These are phyloP conservation scores for Octodonta nipae DNA, from an alignment of 2,888 invertebrate species.

Conservation along the genomic window DNA sequence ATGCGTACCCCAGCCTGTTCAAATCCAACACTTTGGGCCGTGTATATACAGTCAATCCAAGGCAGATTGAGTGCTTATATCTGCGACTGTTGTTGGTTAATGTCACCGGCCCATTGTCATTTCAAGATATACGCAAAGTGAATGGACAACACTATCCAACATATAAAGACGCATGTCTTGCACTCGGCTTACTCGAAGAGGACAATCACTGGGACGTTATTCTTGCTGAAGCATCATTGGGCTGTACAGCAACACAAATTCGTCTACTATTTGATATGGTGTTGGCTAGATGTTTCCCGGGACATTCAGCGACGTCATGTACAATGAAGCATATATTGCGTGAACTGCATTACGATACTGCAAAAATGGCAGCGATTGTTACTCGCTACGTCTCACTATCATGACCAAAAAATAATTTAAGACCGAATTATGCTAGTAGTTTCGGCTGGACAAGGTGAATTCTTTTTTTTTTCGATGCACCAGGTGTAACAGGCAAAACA, in stretches of 20 bases:
- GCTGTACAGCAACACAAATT: conserved; percentile 2
- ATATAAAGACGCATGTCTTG: conserved; percentile 24
- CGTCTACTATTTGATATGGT: conserved; percentile 4
- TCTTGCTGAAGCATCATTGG: conserved; percentile 13
- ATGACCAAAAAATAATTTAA: conserved; percentile 3
- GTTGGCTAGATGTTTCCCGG: background rate
- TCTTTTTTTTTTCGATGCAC: conserved; percentile 3
- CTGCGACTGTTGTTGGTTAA: conserved; percentile 22
- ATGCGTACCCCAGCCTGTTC: background rate
- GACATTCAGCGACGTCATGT: background rate
- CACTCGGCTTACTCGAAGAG: conserved; percentile 19
- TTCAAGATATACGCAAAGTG: conserved; percentile 25
- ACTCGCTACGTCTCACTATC: conserved; percentile 5
- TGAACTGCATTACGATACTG: conserved; percentile 5
- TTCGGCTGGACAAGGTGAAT: conserved; percentile 4
- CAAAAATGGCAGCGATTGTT: conserved; percentile 8
- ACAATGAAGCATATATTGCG: conserved; percentile 3
- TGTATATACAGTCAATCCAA: conserved; percentile 23
- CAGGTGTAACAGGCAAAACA: conserved; percentile 3
- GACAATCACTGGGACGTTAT: conserved; percentile 17
- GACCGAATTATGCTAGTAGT: conserved; percentile 5
- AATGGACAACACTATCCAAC: conserved; percentile 25
- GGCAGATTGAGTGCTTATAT: no score
- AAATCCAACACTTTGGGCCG: conserved; percentile 18
- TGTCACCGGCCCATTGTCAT: conserved; percentile 24